Evolutionary conservation across 2,797 vertebrate genomes (phyloP).

Genomic region (Melanogrammus aeglefinus): DNA sequence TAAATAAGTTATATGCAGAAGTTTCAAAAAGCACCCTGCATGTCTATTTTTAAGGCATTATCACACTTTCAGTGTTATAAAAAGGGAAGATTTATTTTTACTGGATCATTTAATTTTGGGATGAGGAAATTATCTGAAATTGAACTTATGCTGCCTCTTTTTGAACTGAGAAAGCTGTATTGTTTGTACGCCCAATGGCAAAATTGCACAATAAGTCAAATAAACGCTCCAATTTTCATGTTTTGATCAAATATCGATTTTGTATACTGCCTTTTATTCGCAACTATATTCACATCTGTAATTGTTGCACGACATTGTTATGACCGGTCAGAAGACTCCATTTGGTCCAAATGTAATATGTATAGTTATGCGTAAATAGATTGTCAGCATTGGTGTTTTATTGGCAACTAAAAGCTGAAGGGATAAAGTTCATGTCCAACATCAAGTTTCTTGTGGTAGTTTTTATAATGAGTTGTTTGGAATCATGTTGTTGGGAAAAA

Average conservation of each 20-base stretch:
- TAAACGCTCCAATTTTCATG: background rate
- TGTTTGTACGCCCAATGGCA: background rate
- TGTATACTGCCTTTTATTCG: background rate
- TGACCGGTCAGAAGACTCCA: background rate
- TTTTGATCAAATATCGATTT: background rate
- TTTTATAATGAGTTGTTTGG: background rate
- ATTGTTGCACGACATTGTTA: background rate
- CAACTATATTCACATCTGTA: background rate
- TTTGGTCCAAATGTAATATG: background rate
- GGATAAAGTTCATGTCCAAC: background rate
- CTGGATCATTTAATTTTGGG: no score
- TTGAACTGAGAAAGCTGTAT: background rate
- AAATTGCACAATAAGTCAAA: background rate
- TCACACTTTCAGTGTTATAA: background rate
- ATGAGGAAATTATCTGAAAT: background rate
- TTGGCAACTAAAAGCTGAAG: conserved; percentile 2
- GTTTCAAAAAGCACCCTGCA: background rate
- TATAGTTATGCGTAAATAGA: background rate
- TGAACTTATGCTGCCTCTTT: background rate
- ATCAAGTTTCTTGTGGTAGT: no score
- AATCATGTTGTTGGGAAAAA: background rate
- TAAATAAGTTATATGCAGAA: background rate
- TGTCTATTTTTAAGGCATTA: background rate
- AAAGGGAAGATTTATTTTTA: background rate
- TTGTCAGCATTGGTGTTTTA: background rate